Percentiles rank a stretch among this genome's conserved stretches.
Evolutionary conservation across 2,113 vertebrate genomes (phyloP).

Genomic region (Sebastes fasciatus): DNA sequence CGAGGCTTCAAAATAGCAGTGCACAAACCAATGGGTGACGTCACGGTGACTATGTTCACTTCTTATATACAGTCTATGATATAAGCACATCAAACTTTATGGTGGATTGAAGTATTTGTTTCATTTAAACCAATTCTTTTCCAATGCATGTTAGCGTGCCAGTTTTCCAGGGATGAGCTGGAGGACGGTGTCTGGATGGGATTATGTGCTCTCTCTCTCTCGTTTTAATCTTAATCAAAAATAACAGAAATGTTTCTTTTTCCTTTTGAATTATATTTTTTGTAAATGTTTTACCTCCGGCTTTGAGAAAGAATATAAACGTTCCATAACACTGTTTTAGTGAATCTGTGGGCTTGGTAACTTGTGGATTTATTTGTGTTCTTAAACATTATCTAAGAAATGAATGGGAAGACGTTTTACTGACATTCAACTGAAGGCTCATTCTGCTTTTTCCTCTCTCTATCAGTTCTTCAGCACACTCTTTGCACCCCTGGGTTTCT

Average conservation of each 20-base stretch:
- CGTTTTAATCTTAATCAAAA: not conserved
- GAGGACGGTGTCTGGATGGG: not conserved
- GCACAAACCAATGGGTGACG: no score
- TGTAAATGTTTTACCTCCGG: not conserved
- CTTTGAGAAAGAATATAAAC: not conserved
- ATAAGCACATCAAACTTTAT: no score
- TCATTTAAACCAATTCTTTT: not conserved
- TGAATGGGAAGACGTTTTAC: not conserved
- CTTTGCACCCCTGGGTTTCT: constrained; percentile 87
- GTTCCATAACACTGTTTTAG: not conserved
- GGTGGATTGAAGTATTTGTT: not conserved
- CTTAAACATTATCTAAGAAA: not conserved
- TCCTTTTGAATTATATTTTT: not conserved
- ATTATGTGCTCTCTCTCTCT: not conserved
- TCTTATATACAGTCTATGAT: no score
- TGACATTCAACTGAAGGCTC: not conserved
- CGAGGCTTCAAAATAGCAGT: no score
- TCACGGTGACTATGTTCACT: no score
- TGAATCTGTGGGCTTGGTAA: not conserved
- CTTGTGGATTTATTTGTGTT: not conserved
- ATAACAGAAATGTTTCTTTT: not conserved
- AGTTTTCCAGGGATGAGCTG: not conserved
- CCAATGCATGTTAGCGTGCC: not conserved
- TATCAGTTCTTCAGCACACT: constrained; percentile 91
- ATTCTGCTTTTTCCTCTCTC: constrained; percentile 27